Conservation (phyloP, 2,113 vertebrate genomes). For the Agapornis roseicollis region DNA sequence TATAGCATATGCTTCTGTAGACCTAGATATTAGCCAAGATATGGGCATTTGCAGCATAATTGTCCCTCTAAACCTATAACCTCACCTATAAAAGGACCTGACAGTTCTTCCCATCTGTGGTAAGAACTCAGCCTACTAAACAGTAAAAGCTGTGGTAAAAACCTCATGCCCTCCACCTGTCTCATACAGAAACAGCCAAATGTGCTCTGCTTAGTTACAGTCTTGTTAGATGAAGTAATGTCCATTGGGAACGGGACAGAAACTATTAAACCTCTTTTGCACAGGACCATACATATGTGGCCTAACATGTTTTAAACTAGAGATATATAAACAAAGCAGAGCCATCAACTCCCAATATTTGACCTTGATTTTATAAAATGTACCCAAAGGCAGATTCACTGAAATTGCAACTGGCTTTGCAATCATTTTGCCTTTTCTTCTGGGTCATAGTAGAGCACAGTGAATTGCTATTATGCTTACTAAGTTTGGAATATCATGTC, state of each 20-base stretch:
- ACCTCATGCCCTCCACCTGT: neutral
- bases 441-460: neutral
- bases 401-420: neutral
- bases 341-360: neutral
- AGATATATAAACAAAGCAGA: neutral
- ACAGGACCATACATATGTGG: neutral
- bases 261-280: neutral
- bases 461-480: neutral
- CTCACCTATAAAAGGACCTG: neutral
- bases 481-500: neutral
- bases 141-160: neutral
- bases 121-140: neutral
- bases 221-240: constrained; percentile 3
- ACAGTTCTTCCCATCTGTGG: neutral
- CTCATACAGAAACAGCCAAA: neutral
- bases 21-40: neutral
- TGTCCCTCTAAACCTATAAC: neutral
- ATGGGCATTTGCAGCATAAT: neutral
- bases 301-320: neutral
- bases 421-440: neutral
- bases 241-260: neutral
- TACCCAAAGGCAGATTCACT: neutral
- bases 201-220: neutral
- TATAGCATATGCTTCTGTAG: neutral
- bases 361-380: neutral